Percentiles rank a stretch among this genome's conserved stretches.
phyloP scores from a whole-genome alignment of 2,113 vertebrate genomes.

The Pluvialis apricaria region DNA sequence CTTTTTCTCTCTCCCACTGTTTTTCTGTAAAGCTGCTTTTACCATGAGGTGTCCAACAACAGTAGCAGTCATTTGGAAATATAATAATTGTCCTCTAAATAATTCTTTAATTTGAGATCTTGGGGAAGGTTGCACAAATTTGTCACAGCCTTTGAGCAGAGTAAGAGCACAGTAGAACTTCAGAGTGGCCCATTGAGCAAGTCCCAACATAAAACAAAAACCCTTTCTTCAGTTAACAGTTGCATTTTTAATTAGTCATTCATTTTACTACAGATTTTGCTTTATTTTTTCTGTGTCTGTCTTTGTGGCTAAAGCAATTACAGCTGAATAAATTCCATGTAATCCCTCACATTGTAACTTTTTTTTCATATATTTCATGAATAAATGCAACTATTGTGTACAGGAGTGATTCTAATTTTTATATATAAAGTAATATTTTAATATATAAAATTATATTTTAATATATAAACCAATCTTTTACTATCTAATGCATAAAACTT shows the following conservation, averaged over 20 bases:
- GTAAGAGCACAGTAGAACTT: background rate
- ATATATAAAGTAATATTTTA: background rate
- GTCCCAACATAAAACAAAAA: background rate
- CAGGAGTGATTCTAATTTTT: background rate
- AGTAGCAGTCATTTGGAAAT: background rate
- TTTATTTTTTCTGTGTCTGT: background rate
- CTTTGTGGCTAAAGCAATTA: background rate
- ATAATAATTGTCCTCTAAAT: background rate
- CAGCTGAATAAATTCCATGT: background rate
- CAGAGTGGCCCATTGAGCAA: background rate
- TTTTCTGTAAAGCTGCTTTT: background rate
- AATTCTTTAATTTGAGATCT: background rate
- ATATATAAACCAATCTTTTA: background rate
- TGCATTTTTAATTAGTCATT: constrained; percentile 26
- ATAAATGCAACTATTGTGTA: background rate
- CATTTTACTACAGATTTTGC: background rate
- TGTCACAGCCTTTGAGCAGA: constrained; percentile 33
- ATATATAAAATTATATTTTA: background rate
- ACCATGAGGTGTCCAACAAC: background rate
- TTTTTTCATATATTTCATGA: background rate
- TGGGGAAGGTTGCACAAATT: background rate
- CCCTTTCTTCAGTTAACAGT: background rate
- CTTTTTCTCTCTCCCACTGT: background rate
- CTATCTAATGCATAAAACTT: background rate
- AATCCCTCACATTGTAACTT: background rate